phyloP scores from a whole-genome alignment of 2,797 vertebrate genomes.

The Ambastaia sidthimunki region DNA sequence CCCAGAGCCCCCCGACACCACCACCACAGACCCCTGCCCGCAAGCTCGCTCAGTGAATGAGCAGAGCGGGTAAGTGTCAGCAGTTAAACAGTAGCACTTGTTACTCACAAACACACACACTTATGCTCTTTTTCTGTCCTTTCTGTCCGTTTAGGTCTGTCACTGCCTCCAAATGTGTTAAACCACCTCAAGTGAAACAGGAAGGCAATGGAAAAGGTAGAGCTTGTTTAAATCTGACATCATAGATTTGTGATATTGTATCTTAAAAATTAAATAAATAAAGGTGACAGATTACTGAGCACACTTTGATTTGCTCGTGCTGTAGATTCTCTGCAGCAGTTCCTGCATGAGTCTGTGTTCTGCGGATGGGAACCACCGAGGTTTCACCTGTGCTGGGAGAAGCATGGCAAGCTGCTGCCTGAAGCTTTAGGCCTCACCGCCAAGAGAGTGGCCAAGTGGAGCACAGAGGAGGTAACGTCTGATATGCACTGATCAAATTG shows the following conservation, averaged over 20 bases:
- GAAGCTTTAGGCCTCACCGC: constrained; percentile 89
- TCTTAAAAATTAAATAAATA: neutral
- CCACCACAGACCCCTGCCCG: constrained; percentile 13
- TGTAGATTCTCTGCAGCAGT: constrained; percentile 85
- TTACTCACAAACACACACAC: neutral
- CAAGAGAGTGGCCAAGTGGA: constrained; percentile 89
- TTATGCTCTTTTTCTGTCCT: neutral
- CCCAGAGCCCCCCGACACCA: constrained; percentile 73
- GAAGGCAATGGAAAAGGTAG: constrained; percentile 83
- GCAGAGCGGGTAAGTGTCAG: constrained; percentile 15
- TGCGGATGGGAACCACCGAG: constrained; percentile 75
- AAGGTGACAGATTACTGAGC: neutral
- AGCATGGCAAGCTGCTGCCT: constrained; percentile 90
- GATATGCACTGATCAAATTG: neutral
- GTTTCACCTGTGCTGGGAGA: constrained; percentile 88
- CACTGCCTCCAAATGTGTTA: constrained; percentile 82
- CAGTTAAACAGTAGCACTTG: neutral
- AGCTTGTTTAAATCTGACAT: neutral
- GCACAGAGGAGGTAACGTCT: constrained; percentile 84
- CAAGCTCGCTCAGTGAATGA: constrained; percentile 23
- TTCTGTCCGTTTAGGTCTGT: constrained; percentile 72
- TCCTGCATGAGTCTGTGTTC: constrained; percentile 91
- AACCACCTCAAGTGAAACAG: constrained; percentile 86
- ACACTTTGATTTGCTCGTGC: neutral
- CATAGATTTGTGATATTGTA: neutral